A percentile compares a stretch with the other conserved stretches of the same genome.
phyloP scores from a whole-genome alignment of 2,888 invertebrate genomes.

The Agrenia bidenticulata region DNA sequence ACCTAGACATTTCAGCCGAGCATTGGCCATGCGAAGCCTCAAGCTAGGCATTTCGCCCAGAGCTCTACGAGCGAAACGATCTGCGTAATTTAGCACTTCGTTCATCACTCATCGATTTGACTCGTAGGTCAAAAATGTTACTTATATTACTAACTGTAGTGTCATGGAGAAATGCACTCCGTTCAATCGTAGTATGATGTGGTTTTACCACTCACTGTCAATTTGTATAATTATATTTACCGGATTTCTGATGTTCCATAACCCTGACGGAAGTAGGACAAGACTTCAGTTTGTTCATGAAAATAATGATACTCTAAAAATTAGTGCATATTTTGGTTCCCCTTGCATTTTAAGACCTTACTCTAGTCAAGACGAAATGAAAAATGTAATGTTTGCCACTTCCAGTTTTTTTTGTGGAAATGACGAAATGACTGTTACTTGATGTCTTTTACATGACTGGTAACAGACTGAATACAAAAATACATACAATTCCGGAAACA shows the following conservation, averaged over 20 bases:
- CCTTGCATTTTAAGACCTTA: conserved; percentile 7
- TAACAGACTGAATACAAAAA: conserved; percentile 9
- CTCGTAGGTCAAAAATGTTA: too few relatives aligned
- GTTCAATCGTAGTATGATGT: too few relatives aligned
- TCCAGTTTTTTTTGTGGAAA: too few relatives aligned
- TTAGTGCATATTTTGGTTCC: conserved; percentile 3
- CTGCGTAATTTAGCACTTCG: conserved; percentile 34
- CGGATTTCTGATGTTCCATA: too few relatives aligned
- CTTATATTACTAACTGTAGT: too few relatives aligned
- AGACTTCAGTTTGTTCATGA: too few relatives aligned
- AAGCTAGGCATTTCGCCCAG: conserved; percentile 58
- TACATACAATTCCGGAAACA: neutral
- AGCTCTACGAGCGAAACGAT: conserved; percentile 53
- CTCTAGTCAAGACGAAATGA: conserved; percentile 5
- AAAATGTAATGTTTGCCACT: neutral
- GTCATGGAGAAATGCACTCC: too few relatives aligned
- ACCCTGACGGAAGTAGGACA: too few relatives aligned
- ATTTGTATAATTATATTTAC: too few relatives aligned
- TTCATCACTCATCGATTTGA: too few relatives aligned
- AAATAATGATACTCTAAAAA: neutral
- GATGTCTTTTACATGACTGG: conserved; percentile 5
- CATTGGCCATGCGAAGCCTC: conserved; percentile 84
- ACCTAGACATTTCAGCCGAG: conserved; percentile 79
- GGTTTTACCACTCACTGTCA: too few relatives aligned
- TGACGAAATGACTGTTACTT: conserved; percentile 1